Percentiles rank a stretch among this genome's conserved stretches.
Conservation (phyloP, 2,888 invertebrate genomes). For the Fabriciana adippe region DNA sequence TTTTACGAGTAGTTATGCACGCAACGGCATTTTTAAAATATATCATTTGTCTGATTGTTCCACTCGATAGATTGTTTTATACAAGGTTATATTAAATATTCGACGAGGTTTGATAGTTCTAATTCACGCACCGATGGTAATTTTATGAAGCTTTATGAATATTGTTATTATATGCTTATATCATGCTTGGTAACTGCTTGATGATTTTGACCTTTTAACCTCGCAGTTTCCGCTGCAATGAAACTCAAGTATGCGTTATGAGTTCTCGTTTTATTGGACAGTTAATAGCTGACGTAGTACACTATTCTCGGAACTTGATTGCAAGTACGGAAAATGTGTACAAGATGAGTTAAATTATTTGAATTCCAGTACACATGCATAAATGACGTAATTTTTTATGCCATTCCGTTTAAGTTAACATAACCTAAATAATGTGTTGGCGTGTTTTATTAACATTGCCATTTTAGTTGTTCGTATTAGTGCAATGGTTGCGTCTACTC, state of each 20-base stretch:
- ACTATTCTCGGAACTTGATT: conserved; percentile 29
- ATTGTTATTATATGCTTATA: conserved; percentile 6
- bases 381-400: conserved; percentile 20
- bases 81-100: too few species aligned
- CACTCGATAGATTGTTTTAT: too few species aligned
- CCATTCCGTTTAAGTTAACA: conserved; percentile 33
- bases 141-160: not conserved
- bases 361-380: not conserved
- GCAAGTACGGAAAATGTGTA: conserved; percentile 50
- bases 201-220: conserved; percentile 54
- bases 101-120: too few species aligned
- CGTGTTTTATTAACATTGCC: conserved; percentile 45
- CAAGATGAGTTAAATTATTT: conserved; percentile 59
- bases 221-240: conserved; percentile 42
- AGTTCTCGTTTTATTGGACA: conserved; percentile 30
- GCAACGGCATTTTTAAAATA: too few species aligned
- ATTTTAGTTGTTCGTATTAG: conserved; percentile 40
- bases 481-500: conserved; percentile 45
- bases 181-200: conserved; percentile 34
- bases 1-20: too few species aligned
- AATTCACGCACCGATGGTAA: too few species aligned
- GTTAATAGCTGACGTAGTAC: conserved; percentile 22
- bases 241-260: conserved; percentile 24
- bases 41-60: too few species aligned
- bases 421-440: conserved; percentile 43